Evolutionary conservation across 2,888 invertebrate genomes (phyloP).

Genomic region (Odontomyia ornata): DNA sequence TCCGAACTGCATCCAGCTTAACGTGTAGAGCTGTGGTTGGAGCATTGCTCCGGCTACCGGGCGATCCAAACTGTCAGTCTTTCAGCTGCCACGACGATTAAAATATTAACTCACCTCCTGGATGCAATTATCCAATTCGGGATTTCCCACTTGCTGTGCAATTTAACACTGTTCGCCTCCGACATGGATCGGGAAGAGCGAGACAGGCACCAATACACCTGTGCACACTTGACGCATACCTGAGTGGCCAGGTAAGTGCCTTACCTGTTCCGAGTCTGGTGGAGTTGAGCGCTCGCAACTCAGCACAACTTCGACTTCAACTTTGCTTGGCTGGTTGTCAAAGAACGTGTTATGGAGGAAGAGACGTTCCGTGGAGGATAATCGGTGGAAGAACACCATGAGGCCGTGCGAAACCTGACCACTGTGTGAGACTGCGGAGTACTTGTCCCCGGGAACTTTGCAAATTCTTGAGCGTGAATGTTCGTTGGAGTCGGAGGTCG

Average conservation of each 20-base stretch:
- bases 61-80: no score
- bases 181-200: background rate
- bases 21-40: background rate
- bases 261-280: conserved; percentile 23
- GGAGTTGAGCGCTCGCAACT: background rate
- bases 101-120: background rate
- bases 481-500: background rate
- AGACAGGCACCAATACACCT: conserved; percentile 28
- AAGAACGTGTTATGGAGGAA: background rate
- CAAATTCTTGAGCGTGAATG: background rate
- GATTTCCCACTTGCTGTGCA: background rate
- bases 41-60: background rate
- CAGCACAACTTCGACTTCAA: background rate
- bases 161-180: background rate
- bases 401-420: conserved; percentile 36
- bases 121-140: background rate
- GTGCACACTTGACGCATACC: conserved; percentile 18
- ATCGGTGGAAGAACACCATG: background rate
- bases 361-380: background rate
- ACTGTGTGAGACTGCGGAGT: background rate
- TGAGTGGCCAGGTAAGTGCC: conserved; percentile 1
- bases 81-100: background rate
- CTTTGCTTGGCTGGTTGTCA: background rate
- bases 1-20: background rate
- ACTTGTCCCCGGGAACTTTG: conserved; percentile 19